phyloP scores from a whole-genome alignment of 64 coral and sea anemone species.

The Porites lutea region DNA sequence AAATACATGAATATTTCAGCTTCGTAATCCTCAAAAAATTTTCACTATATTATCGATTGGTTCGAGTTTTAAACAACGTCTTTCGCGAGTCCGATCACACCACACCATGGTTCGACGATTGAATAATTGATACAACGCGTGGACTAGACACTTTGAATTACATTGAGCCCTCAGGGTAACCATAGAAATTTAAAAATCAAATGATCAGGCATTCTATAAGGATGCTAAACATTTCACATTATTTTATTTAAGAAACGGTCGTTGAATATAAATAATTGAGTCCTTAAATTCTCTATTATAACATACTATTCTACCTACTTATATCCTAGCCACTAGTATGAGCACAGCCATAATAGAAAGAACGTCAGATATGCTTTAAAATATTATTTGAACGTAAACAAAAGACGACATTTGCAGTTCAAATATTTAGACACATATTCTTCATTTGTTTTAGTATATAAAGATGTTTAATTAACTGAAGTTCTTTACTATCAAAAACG shows the following conservation, averaged over 20 bases:
- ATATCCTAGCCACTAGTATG: not conserved
- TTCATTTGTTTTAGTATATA: no score
- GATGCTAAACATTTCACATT: not conserved
- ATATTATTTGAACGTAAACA: not conserved
- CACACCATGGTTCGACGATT: not conserved
- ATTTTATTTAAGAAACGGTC: not conserved
- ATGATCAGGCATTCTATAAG: conserved; percentile 5
- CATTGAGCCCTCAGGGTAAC: not conserved
- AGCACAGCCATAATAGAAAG: not conserved
- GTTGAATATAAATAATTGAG: not conserved
- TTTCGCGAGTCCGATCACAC: not conserved
- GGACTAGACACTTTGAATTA: not conserved
- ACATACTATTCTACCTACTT: not conserved
- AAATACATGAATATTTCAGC: not conserved
- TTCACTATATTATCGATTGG: not conserved
- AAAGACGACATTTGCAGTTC: not conserved
- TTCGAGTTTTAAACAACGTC: not conserved
- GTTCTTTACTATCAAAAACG: no score
- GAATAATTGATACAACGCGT: not conserved
- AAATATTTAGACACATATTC: not conserved
- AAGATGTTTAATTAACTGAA: no score
- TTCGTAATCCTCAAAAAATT: not conserved
- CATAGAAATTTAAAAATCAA: not conserved
- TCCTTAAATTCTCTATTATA: not conserved
- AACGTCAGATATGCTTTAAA: not conserved